Evolutionary conservation across 2,797 vertebrate genomes (phyloP).

Genomic region (Phyllotis vaccarum): DNA sequence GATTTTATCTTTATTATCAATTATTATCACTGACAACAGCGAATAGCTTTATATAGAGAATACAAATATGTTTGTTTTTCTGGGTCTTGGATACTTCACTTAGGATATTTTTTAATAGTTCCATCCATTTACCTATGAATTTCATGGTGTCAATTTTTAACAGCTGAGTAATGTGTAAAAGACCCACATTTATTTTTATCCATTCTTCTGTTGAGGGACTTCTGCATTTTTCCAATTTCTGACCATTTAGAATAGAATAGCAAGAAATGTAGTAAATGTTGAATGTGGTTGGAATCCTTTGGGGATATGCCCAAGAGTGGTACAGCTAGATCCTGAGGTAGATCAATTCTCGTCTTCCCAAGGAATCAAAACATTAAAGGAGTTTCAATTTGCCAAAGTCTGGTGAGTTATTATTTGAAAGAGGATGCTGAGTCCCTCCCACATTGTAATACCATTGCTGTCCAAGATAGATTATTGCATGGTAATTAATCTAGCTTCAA

Average conservation of each 20-base stretch:
- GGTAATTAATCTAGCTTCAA: background rate
- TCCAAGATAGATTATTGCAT: background rate
- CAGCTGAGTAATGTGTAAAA: background rate
- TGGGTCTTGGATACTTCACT: background rate
- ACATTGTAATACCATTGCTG: background rate
- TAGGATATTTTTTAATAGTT: background rate
- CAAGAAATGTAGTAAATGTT: background rate
- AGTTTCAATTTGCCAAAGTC: background rate
- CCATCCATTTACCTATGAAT: background rate
- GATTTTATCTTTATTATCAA: background rate
- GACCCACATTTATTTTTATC: background rate
- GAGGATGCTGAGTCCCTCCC: background rate
- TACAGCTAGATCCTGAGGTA: background rate
- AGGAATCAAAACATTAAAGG: background rate
- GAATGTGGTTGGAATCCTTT: background rate
- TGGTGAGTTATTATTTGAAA: constrained; percentile 50
- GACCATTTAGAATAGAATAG: background rate
- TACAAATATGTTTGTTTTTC: background rate
- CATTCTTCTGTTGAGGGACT: background rate
- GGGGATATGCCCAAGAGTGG: background rate
- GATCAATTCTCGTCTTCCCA: background rate
- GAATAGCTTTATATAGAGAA: background rate
- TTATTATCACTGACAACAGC: too few relatives aligned
- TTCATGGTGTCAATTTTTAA: background rate
- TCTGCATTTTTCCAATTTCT: background rate